These are phyloP conservation scores for Sebastes aleutianus DNA, from an alignment of 2,797 vertebrate genomes.

Conservation along the genomic window DNA sequence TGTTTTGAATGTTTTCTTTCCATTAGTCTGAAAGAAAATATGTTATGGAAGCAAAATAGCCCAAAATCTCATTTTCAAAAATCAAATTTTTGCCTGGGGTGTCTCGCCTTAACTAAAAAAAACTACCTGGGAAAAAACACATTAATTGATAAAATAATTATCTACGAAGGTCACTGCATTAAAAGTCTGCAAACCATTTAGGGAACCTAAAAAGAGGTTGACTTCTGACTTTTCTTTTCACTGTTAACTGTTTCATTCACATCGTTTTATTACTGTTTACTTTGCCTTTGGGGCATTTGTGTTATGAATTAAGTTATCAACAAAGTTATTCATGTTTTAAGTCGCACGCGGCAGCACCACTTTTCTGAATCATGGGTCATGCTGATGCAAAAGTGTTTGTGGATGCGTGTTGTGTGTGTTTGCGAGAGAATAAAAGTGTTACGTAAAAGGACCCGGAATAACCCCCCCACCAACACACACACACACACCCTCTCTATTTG, in stretches of 20 bases:
- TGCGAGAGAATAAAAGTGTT: constrained; percentile 40
- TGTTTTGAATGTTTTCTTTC: too few species aligned
- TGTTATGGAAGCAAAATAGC: too few species aligned
- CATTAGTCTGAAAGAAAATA: too few species aligned
- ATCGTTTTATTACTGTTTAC: background rate
- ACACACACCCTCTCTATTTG: constrained; percentile 64
- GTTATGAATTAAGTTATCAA: constrained; percentile 12
- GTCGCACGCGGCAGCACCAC: background rate
- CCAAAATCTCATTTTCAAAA: too few species aligned
- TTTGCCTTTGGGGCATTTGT: background rate
- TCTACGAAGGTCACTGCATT: background rate
- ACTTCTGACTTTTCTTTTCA: background rate
- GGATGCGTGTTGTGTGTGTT: constrained; percentile 19
- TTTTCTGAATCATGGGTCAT: constrained; percentile 29
- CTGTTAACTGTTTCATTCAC: background rate
- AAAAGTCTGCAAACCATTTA: background rate
- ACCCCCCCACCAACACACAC: constrained; percentile 13
- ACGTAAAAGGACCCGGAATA: constrained; percentile 51
- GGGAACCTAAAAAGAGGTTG: background rate
- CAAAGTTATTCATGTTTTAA: constrained; percentile 11
- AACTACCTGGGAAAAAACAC: background rate
- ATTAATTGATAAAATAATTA: background rate
- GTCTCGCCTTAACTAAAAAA: background rate
- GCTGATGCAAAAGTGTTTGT: constrained; percentile 24
- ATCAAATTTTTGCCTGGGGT: too few species aligned